These are phyloP conservation scores for Forbesichthys papilliferus DNA, from an alignment of 2,113 vertebrate genomes.

Conservation along the genomic window DNA sequence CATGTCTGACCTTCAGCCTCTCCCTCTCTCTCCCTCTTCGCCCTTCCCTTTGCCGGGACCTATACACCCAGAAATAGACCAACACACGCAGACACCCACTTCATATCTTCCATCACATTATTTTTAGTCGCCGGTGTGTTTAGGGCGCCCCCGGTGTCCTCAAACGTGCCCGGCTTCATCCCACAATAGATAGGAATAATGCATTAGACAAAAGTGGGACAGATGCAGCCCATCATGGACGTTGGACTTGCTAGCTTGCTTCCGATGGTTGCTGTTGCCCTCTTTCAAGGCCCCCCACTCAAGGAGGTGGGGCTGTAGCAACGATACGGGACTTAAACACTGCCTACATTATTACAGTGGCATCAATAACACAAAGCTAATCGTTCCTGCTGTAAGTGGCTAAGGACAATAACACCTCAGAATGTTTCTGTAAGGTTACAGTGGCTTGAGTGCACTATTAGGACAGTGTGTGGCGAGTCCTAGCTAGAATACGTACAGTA, in stretches of 20 bases:
- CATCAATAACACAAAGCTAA: background rate
- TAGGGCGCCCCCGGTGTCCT: constrained; percentile 11
- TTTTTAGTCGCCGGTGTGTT: constrained; percentile 40
- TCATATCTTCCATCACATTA: constrained; percentile 26
- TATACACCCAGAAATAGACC: constrained; percentile 52
- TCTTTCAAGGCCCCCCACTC: constrained; percentile 13
- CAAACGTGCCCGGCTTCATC: constrained; percentile 24
- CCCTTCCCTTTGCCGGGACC: constrained; percentile 30
- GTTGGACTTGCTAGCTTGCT: constrained; percentile 33
- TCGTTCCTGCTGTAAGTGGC: background rate
- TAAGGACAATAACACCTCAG: background rate
- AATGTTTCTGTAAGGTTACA: constrained; percentile 5
- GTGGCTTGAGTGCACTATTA: constrained; percentile 33
- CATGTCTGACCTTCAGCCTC: constrained; percentile 71
- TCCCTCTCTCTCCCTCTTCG: constrained; percentile 39
- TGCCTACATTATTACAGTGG: background rate
- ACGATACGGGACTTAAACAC: background rate
- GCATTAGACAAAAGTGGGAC: constrained; percentile 23
- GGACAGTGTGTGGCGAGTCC: constrained; percentile 31
- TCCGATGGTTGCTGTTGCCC: background rate
- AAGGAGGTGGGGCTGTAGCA: constrained; percentile 1
- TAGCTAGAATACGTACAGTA: constrained; percentile 22
- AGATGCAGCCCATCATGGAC: background rate
- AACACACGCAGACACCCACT: constrained; percentile 18
- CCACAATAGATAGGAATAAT: constrained; percentile 16